Evolutionary conservation across 2,797 vertebrate genomes (phyloP), one percentile per base, ranked within the genome.

Genomic region (Argentina silus): DNA sequence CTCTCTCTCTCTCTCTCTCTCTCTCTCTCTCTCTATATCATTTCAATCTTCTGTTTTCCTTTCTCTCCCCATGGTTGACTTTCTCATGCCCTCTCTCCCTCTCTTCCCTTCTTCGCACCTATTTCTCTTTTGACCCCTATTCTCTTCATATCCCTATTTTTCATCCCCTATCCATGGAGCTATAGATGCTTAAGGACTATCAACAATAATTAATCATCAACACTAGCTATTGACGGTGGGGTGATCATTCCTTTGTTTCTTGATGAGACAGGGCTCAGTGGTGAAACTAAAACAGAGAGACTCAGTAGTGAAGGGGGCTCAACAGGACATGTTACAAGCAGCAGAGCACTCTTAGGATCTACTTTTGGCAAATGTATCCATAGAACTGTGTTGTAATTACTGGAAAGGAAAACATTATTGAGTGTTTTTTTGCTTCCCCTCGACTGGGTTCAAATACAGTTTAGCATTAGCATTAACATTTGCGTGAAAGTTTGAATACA

Each of bases 271-370:
- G 27, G 27, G 27, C 27, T 1, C 59, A 36, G 15, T 27, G 15
- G 36, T 63, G 61, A 42, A 66, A 15, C 27, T 27, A 12, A n/a
- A 63, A n/a, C 60, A 17, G 36, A 17, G 19, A 19, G 11, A 23
- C 59, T 27, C 51, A 21, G 36, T 42, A 9, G 17, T 45, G 23
- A 43, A 51, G 19, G 70, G 50, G 15, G 50, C 48, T 72, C 65
- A 83, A 84, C 73, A n/a, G n/a, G 83, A 79, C 86, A 86, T 83
- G 86, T 90, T 87, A 83, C 82, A 81, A 73, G 75, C 55, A 67
- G 59, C 67, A 51, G 70, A 76, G 88, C 85, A 84, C 80, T 83
- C 79, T 45, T 36, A 77, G 76, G 80, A 79, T 82, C 79, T 81
- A 72, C 81, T 84, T 81, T 65, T 69, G 65, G 74, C 43, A 78